Evolutionary conservation across 1,140 invertebrate genomes (phyloP), one percentile per base, ranked within the genome.

Genomic region (Hirudo medicinalis): DNA sequence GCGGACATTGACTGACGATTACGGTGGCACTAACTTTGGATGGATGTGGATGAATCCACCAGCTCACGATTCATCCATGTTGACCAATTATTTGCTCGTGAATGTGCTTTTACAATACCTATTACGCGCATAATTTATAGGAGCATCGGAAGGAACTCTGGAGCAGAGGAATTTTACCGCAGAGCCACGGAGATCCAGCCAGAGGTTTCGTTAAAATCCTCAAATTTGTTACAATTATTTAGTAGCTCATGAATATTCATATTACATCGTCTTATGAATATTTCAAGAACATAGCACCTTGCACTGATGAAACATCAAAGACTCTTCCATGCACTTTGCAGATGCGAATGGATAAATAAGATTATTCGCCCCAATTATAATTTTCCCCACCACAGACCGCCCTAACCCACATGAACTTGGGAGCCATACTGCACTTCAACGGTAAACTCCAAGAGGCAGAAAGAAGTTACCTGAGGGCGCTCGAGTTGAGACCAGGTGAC

Each of bases 371-470:
- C 27, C 43, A 53, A 8, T 32, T 40, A 22, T n/a, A n/a, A 69
- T 43, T 54, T 71, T 71, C 67, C 79, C 77, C 67, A 74, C 83
- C 83, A 29, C 85, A 91, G 88, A 89, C 93, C 77, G 88, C 91
- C 0, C 86, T 90, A 71, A 90, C 90, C 70, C 91, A 94, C 80
- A 92, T 92, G 77, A 96, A 96, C 81, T 82, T 95, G 49, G 93
- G 92, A 22, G 92, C 92, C 57, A 95, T 97, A 78, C 83, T 93
- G 29, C 92, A 95, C 82, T 83, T 94, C 67, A 92, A 94, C 79
- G 90, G 90, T 15, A 92, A 94, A 83, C 89, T 91, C 72, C 82
- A 83, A 20, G 90, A 93, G 78, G 93, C 93, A 0, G 89, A 90
- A 32, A 81, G 85, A 11, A 89, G 89, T 69, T 96, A 96, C 80